Base-by-base conservation (phyloP, 2,797 vertebrate genomes). In the Phrynocephalus forsythii region DNA sequence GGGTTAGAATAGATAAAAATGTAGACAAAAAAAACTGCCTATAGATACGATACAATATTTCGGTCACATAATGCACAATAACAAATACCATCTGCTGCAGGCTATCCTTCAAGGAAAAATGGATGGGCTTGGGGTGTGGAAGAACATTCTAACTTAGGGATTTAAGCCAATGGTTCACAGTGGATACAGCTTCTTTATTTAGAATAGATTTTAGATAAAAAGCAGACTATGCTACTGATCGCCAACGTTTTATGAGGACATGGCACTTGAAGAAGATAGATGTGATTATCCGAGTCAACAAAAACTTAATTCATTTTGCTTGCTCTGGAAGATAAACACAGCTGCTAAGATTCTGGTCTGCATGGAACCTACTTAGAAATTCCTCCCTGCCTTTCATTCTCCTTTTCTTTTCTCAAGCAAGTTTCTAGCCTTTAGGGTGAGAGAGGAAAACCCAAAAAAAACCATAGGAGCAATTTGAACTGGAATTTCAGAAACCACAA, bases 391-490 rank as follows among this genome's bases (percentile, higher is more conserved):
- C 68, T 88, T 81, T 79, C 69, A 75, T 67, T 76, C 69, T 88
- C 48, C 75, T 63, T 81, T 48, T 68, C 56, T 56, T 68, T 68
- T 85, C 78, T 63, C 52, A 28, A 85, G 63, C 78, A 85, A 85
- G 87, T 88, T 88, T 88, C 87, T 88, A 88, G 83, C 87, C 87
- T 79, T 88, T 80, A 88, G 87, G 87, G 87, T 85, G 83, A 78
- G 71, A 85, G 60, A 85, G 63, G 60, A 85, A 88, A 85, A 69
- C 87, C 83, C 71, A 88, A 85, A 44, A 33, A 44, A 85, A 88
- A 81, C 78, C 87, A 88, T 66, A 22, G 5, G 48, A 81, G 87
- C 71, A 88, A 88, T 84, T 88, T 85, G 30, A 85, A n/a, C 71
- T 44, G 71, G 68, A 67, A 85, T 44, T 67, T 81, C 30, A 81